phyloP scores from a whole-genome alignment of 2,888 invertebrate species.

The Mythimna vitellina region DNA sequence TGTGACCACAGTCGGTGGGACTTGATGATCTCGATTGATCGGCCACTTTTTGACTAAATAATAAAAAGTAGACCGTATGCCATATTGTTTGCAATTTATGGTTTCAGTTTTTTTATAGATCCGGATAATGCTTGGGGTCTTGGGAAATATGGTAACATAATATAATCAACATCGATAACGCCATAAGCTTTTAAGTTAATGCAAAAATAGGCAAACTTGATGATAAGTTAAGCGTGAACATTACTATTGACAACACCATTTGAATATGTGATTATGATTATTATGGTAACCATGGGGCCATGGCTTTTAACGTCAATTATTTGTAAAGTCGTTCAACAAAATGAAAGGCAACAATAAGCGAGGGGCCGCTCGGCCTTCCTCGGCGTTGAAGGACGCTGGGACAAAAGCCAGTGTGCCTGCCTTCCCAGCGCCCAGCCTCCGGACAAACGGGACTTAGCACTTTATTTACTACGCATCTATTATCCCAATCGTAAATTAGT shows the following conservation, averaged over 20 bases:
- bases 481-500: constrained; percentile 79
- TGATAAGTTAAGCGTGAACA: neutral
- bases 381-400: constrained; percentile 79
- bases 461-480: constrained; percentile 72
- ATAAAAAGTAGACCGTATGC: constrained; percentile 76
- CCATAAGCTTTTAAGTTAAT: neutral
- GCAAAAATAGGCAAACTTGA: neutral
- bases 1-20: constrained; percentile 83
- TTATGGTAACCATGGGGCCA: constrained; percentile 3
- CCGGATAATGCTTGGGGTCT: constrained; percentile 72
- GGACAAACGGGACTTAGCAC: constrained; percentile 76
- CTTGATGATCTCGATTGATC: constrained; percentile 83
- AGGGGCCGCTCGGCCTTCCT: constrained; percentile 79
- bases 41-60: constrained; percentile 76
- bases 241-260: constrained; percentile 1
- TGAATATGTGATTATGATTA: constrained; percentile 15
- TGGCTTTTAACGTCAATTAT: constrained; percentile 59
- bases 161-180: neutral
- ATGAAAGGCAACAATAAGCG: constrained; percentile 66
- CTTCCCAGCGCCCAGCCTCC: constrained; percentile 68
- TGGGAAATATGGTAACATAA: constrained; percentile 13
- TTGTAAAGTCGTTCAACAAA: constrained; percentile 67
- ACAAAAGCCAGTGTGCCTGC: constrained; percentile 80
- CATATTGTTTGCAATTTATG: constrained; percentile 86
- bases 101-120: constrained; percentile 81